Base-by-base conservation (phyloP, 2,888 invertebrate species). In the Tortrix viridana region DNA sequence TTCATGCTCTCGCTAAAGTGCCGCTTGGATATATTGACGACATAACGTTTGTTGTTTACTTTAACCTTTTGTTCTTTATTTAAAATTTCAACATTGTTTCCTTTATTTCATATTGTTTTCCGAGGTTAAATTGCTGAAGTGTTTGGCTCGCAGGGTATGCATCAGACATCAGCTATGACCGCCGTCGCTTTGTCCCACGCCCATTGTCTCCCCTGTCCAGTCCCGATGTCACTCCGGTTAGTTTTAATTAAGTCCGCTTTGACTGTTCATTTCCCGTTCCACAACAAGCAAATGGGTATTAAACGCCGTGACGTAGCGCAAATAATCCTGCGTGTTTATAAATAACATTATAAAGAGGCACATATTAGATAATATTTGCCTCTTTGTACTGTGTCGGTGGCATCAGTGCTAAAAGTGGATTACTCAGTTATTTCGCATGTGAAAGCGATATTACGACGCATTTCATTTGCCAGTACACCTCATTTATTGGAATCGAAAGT, bases 231-330 rank as follows among this genome's bases (percentile, higher is more conserved):
- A 65, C 54, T 64, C 49, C 44, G 80, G 78, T 86, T 85, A 84
- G 84, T 87, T 89, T 87, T 86, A 88, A 88, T 88, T 88, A 88
- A 88, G 79, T 81, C 77, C 72, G 74, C 82, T 81, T 81, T 79
- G 78, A 81, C 78, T 83, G 81, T 80, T 84, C 79, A 77, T 82
- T 84, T 83, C 78, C 81, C 79, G 82, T 81, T 76, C 75, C 73
- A 67, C 72, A 71, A 69, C 69, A 65, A 72, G 59, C 52, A 71
- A 74, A 74, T 76, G 76, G 74, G 74, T 78, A 72, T 32, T 32
- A 32, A 32, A 32, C 9, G 32, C 32, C 32, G 32, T 32, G 12
- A 12, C 32, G 32, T 32, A 32, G 32, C 32, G 32, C 32, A 32
- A 32, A 32, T 32, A 32, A 32, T 32, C 12, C 12, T 32, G 9